A percentile compares a stretch with the other conserved stretches of the same genome.
Evolutionary conservation across 2,113 vertebrate species (phyloP).

Genomic region (Baryphthengus martii): DNA sequence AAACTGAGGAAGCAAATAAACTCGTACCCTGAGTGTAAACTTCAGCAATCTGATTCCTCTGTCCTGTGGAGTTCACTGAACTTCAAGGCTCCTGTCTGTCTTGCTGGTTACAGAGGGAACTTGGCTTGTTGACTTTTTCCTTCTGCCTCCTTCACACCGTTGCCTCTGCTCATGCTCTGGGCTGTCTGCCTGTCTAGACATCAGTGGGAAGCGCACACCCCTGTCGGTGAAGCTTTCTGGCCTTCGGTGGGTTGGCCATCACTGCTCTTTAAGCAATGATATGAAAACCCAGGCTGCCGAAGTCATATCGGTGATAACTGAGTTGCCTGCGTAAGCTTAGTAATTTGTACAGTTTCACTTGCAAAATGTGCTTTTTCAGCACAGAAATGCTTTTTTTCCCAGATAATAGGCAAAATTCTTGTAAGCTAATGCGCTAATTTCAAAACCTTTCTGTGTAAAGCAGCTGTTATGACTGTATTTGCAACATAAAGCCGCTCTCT

Average conservation of each 20-base stretch:
- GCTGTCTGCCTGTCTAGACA: neutral
- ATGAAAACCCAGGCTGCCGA: neutral
- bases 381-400: neutral
- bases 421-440: neutral
- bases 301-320: accelerated
- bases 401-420: neutral
- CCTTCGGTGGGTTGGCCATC: neutral
- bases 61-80: neutral
- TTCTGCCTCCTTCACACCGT: neutral
- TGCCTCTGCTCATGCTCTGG: neutral
- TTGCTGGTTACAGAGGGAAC: neutral
- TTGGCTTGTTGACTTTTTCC: neutral
- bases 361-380: neutral
- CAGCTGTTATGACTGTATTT: neutral
- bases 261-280: neutral
- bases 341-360: neutral
- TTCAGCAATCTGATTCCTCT: neutral
- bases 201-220: neutral
- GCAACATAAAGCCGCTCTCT: neutral
- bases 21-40: neutral
- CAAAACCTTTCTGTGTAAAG: neutral
- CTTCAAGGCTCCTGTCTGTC: neutral
- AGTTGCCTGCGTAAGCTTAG: neutral
- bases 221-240: neutral
- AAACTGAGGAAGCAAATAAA: neutral